A percentile compares a stretch with the other conserved stretches of the same genome.
Evolutionary conservation across 2,113 vertebrate species (phyloP).

Genomic region (Podarcis muralis): DNA sequence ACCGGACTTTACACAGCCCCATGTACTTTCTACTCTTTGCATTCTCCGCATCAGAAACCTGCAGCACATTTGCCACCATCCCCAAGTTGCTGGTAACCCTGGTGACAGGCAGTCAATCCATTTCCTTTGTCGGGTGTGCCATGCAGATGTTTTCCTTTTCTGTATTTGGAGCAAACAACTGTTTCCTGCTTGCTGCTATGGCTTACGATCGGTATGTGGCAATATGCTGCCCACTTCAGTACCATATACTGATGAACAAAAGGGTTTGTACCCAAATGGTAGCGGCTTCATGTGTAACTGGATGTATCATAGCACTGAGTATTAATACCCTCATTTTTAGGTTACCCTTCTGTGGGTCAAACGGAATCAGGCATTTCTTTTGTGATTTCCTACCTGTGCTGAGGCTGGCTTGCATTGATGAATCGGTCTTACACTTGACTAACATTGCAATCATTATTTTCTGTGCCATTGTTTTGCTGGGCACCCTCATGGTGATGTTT

Average conservation of each 20-base stretch:
- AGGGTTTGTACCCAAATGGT: background rate
- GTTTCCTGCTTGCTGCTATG: constrained; percentile 47
- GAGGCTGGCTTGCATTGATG: constrained; percentile 37
- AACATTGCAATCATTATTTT: constrained; percentile 21
- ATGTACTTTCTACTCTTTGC: constrained; percentile 28
- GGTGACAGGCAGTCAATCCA: background rate
- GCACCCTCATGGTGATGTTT: constrained; percentile 29
- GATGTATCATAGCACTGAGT: background rate
- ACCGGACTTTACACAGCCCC: constrained; percentile 5
- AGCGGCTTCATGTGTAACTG: background rate
- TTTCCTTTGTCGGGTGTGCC: constrained; percentile 10
- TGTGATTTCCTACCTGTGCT: constrained; percentile 49
- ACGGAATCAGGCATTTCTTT: constrained; percentile 50
- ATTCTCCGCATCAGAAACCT: constrained; percentile 17
- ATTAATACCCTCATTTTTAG: background rate
- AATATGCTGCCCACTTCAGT: constrained; percentile 40
- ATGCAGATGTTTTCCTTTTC: background rate
- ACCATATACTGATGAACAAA: background rate
- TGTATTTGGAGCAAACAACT: constrained; percentile 21
- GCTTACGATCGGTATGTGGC: constrained; percentile 49
- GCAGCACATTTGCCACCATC: background rate
- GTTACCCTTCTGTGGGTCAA: constrained; percentile 47
- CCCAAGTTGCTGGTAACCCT: constrained; percentile 5
- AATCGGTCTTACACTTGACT: background rate
- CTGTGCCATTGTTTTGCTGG: constrained; percentile 31